A percentile compares a stretch with the other conserved stretches of the same genome.
Conservation (phyloP, 2,888 invertebrate genomes). For the Oligia fasciuncula region DNA sequence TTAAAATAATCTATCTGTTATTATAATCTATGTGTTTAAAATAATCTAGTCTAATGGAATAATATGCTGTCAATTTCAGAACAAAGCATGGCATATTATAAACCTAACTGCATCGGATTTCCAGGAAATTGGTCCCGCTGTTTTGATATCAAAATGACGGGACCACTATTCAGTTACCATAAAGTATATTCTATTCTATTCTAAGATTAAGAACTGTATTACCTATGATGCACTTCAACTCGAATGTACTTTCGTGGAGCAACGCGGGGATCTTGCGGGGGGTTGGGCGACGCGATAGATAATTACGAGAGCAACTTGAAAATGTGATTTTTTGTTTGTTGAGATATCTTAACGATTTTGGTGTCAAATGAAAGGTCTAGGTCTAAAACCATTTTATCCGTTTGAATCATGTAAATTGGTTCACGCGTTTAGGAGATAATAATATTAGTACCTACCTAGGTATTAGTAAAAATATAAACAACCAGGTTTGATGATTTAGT, state of each 20-base stretch:
- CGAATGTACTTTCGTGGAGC: conserved; percentile 30
- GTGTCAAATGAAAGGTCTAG: too few species aligned
- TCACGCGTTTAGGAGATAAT: conserved; percentile 45
- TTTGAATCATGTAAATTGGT: conserved; percentile 43
- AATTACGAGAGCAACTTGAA: conserved; percentile 46
- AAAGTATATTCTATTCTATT: conserved; percentile 24
- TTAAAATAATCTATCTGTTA: conserved; percentile 13
- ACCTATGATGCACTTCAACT: conserved; percentile 23
- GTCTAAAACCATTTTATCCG: too few species aligned
- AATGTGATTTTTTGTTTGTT: conserved; percentile 48
- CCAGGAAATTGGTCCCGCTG: conserved; percentile 26
- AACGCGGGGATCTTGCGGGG: conserved; percentile 33
- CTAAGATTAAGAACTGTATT: conserved; percentile 28
- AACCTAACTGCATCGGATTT: conserved; percentile 24
- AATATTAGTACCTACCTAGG: not conserved
- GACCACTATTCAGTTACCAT: conserved; percentile 26
- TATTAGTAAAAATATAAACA: conserved; percentile 21
- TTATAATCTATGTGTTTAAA: conserved; percentile 28
- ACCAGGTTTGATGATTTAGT: conserved; percentile 22
- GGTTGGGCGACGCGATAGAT: conserved; percentile 26
- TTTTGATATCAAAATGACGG: conserved; percentile 30
- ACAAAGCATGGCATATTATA: conserved; percentile 18
- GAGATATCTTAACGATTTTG: conserved; percentile 42
- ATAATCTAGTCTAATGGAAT: conserved; percentile 28
- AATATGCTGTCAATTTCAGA: conserved; percentile 29